phyloP scores from a whole-genome alignment of 2,797 vertebrate species.

The Cyclura pinguis region DNA sequence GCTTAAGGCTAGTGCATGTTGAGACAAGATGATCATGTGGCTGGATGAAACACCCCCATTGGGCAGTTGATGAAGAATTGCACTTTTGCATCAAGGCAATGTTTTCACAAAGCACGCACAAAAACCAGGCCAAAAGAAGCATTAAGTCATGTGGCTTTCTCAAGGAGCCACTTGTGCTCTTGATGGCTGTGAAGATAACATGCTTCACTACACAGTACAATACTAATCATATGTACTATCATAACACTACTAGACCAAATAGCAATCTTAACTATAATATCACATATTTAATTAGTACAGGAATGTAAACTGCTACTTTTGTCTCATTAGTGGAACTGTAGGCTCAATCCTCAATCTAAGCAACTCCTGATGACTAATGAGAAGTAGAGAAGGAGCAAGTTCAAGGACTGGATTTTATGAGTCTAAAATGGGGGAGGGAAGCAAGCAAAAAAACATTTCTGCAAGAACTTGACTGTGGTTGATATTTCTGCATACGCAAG shows the following conservation, averaged over 20 bases:
- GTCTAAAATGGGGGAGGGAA: not conserved
- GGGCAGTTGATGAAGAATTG: constrained; percentile 55
- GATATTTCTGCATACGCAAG: not conserved
- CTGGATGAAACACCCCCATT: constrained; percentile 54
- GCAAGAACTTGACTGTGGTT: not conserved
- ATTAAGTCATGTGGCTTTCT: constrained; percentile 32
- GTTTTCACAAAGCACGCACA: constrained; percentile 16
- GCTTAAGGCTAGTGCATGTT: constrained; percentile 58
- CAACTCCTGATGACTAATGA: constrained; percentile 36
- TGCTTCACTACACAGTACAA: constrained; percentile 35
- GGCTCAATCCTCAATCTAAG: constrained; percentile 35
- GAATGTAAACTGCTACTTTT: constrained; percentile 45
- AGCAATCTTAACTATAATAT: constrained; percentile 37
- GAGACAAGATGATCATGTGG: constrained; percentile 52
- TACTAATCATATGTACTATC: constrained; percentile 37
- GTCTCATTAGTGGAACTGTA: constrained; percentile 47
- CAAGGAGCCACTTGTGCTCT: constrained; percentile 34
- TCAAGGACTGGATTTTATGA: constrained; percentile 18
- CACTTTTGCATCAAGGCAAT: constrained; percentile 40
- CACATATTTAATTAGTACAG: constrained; percentile 43
- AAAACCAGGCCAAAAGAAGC: constrained; percentile 7
- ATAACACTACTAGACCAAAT: constrained; percentile 31
- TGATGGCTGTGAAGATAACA: constrained; percentile 40
- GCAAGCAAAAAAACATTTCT: not conserved
- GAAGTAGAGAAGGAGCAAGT: constrained; percentile 7